These are phyloP conservation scores for Muscidifurax raptorellus DNA, from an alignment of 1,140 invertebrate species.

Conservation along the genomic window DNA sequence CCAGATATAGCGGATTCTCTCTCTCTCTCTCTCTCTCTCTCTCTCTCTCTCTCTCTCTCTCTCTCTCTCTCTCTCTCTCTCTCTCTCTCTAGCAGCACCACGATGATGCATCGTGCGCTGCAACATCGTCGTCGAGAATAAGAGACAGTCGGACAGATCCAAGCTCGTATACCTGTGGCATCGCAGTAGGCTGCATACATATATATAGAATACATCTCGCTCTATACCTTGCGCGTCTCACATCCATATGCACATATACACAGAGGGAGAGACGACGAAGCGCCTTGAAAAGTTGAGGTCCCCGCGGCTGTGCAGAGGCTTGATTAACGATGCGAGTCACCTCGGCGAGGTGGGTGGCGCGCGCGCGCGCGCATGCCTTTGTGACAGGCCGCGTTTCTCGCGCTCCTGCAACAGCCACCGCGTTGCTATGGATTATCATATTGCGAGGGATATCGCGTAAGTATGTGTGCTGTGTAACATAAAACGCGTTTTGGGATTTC, in stretches of 20 bases:
- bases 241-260: neutral
- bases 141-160: slow-evolving; percentile 4
- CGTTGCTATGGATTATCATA: slow-evolving; percentile 27
- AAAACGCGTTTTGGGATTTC: neutral
- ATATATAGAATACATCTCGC: neutral
- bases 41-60: too few species aligned
- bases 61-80: too few species aligned
- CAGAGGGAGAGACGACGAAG: neutral
- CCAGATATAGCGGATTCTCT: neutral
- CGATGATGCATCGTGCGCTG: slow-evolving; percentile 27
- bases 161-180: slow-evolving; percentile 20
- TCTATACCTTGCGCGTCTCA: neutral
- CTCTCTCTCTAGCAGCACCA: too few species aligned
- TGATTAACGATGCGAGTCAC: slow-evolving; percentile 75
- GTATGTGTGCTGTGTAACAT: too few species aligned
- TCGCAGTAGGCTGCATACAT: neutral
- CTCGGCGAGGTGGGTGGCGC: slow-evolving; percentile 75
- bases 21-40: too few species aligned
- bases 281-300: slow-evolving; percentile 46
- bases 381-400: slow-evolving; percentile 73
- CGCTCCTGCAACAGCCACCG: slow-evolving; percentile 56
- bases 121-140: slow-evolving; percentile 2
- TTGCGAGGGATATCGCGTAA: neutral
- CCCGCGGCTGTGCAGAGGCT: slow-evolving; percentile 49
- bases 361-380: slow-evolving; percentile 71